Base-by-base conservation (phyloP, 1,140 invertebrate genomes). In the Sminthurinus signatus region DNA sequence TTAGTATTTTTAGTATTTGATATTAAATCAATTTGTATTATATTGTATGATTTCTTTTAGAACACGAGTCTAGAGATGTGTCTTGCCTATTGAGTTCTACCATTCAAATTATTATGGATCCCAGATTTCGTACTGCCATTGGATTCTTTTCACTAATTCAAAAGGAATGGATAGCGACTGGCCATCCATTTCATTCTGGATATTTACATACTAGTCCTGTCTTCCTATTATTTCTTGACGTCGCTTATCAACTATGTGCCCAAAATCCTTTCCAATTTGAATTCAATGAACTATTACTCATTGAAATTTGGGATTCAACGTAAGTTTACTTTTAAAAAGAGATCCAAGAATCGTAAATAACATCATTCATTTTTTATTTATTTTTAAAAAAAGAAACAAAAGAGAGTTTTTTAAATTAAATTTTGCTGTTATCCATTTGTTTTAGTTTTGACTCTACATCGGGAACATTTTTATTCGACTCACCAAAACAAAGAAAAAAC, bases 111-210 rank as follows among this genome's bases (percentile, higher is more conserved):
- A 77, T 95, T 32, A 74, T 96, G 25, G 93, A 98, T 81, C 85
- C 89, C 0, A 78, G 88, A 73, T 92, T 82, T 75, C 82, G 93
- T 36, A 91, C 89, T 1, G 83, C 90, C 63, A 79, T 80, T 51
- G 94, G 94, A n/a, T 96, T 97, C 76, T 90, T 96, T 76, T 85
- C 86, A 39, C 79, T 98, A 17, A 79, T 97, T 21, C 92, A 96
- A 78, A 93, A 94, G 77, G 93, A 97, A 75, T 98, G 93, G 93
- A 80, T 97, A 1, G 86, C 88, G 12, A 81, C 95, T 64, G 92
- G 65, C 4, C 67, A 72, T 65, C 70, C 63, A 31, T 77, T 76
- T 60, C 76, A 88, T 80, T 85, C 88, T 12, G 46, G 23, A 15
- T 69, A 68, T 51, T 56, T 72, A 60, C 70, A 72, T 27, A 51